phyloP scores from a whole-genome alignment of 2,113 vertebrate species.

The Rhynchopsitta pachyrhyncha region DNA sequence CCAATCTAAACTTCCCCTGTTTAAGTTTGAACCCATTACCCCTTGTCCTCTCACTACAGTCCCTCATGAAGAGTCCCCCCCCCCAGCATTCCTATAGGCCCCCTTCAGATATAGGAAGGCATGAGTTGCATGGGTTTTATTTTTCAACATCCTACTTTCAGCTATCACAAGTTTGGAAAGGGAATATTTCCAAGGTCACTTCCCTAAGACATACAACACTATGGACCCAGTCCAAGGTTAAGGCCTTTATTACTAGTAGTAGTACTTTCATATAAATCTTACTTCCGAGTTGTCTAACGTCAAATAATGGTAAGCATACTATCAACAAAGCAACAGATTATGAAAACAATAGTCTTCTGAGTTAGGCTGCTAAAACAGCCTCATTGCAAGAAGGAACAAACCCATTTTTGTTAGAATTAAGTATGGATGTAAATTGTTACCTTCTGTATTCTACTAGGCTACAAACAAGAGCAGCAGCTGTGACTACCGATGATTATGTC shows the following conservation, averaged over 20 bases:
- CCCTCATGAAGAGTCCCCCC: no score
- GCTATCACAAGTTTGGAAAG: not conserved
- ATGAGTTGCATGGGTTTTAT: accelerated
- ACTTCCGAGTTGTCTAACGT: not conserved
- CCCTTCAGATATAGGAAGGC: not conserved
- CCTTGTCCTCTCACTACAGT: no score
- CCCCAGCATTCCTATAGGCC: no score
- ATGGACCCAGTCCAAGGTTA: not conserved
- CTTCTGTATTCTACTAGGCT: not conserved
- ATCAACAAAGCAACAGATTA: not conserved
- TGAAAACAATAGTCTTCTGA: not conserved
- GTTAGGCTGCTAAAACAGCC: not conserved
- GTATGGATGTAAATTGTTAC: not conserved
- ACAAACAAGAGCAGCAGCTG: not conserved
- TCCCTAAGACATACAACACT: not conserved
- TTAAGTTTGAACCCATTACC: no score
- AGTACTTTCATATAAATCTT: not conserved
- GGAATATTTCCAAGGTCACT: not conserved
- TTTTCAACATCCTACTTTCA: not conserved
- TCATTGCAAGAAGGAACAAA: not conserved
- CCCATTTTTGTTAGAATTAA: not conserved
- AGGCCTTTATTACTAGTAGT: not conserved
- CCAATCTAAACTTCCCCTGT: no score
- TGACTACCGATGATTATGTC: not conserved
- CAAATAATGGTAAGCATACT: not conserved